These are phyloP conservation scores for Scaptomyza hsui DNA, from an alignment of 1,140 invertebrate genomes.

Conservation along the genomic window DNA sequence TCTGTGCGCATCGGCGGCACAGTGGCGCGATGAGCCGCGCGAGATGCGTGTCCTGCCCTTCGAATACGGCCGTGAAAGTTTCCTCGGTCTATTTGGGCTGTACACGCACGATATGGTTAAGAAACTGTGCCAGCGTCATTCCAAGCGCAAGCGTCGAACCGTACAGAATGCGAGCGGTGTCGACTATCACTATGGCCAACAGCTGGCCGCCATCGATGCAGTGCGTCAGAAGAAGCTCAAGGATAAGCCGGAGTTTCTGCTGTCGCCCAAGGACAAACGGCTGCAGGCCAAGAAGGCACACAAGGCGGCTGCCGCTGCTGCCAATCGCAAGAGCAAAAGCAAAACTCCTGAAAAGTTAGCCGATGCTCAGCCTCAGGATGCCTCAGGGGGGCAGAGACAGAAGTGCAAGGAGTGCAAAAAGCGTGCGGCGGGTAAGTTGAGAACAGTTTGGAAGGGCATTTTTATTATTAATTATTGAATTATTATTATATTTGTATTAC, in stretches of 20 bases:
- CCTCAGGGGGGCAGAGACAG: constrained; percentile 11
- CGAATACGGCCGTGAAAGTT: constrained; percentile 76
- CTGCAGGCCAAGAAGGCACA: constrained; percentile 62
- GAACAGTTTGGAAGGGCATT: too few species aligned
- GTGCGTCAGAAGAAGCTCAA: constrained; percentile 64
- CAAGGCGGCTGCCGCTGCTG: constrained; percentile 12
- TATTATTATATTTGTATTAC: too few species aligned
- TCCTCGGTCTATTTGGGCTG: constrained; percentile 70
- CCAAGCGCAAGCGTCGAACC: constrained; percentile 78
- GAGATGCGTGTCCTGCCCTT: constrained; percentile 57
- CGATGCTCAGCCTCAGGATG: constrained; percentile 11
- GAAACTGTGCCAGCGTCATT: constrained; percentile 74
- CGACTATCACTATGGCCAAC: constrained; percentile 82
- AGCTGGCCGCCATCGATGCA: constrained; percentile 61
- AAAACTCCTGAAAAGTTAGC: constrained; percentile 45
- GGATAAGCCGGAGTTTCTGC: constrained; percentile 64
- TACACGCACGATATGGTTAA: constrained; percentile 68
- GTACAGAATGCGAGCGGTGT: constrained; percentile 75
- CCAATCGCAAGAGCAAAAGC: constrained; percentile 60
- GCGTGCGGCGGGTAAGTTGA: too few species aligned
- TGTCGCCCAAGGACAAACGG: constrained; percentile 71
- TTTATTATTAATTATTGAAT: too few species aligned
- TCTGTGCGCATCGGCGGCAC: constrained; percentile 52
- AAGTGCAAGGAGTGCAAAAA: constrained; percentile 50
- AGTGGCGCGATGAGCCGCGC: constrained; percentile 64